Conservation (phyloP, 2,888 invertebrate species). For the Drosophila suboccidentalis region DNA sequence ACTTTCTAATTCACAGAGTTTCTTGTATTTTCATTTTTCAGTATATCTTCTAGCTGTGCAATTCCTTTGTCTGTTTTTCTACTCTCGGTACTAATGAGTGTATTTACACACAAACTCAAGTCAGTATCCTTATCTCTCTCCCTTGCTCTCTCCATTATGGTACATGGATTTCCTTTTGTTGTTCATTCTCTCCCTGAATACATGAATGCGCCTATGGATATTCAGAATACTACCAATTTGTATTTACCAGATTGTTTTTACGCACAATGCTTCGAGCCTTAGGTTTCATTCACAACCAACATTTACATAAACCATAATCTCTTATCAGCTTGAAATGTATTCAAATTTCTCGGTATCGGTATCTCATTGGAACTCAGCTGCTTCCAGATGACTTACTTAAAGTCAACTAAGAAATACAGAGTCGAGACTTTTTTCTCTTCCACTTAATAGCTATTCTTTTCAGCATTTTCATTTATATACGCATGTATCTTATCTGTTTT, state of each 20-base stretch:
- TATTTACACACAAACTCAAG: not conserved
- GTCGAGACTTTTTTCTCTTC: no score
- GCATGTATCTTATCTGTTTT: no score
- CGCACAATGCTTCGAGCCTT: not conserved
- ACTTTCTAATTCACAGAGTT: not conserved
- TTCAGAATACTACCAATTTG: not conserved
- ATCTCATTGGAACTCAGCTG: no score
- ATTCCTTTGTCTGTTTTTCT: not conserved
- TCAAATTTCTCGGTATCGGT: not conserved
- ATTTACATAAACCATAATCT: not conserved
- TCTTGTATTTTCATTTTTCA: not conserved
- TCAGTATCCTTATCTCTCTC: not conserved
- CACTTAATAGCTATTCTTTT: no score
- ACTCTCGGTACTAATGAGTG: not conserved
- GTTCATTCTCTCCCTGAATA: not conserved
- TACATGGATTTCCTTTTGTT: not conserved
- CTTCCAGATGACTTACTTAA: no score
- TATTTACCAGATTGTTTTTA: not conserved
- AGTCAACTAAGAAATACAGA: no score
- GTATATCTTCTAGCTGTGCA: not conserved
- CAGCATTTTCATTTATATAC: no score
- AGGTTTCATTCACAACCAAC: not conserved
- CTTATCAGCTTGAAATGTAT: not conserved
- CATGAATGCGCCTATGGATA: not conserved
- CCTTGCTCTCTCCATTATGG: not conserved